Base-by-base conservation (phyloP, 2,797 vertebrate species). In the Trachops cirrhosus region DNA sequence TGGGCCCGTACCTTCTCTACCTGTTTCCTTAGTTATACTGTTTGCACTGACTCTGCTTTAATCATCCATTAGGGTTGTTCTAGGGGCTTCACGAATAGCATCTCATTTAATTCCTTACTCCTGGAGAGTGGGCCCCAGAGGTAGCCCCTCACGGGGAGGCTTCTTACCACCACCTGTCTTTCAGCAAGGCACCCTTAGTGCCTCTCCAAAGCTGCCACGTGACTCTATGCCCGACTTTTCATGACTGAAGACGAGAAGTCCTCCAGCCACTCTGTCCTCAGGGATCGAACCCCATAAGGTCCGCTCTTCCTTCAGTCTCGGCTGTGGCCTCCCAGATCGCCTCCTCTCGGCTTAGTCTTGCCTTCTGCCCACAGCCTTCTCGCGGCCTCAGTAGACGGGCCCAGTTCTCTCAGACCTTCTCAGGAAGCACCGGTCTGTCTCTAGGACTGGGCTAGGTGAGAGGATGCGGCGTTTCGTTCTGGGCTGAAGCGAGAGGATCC, bases 341-440 rank as follows among this genome's bases (percentile, higher is more conserved):
- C 7, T 26, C 15, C 52, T 24, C 34, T 1, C 70, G 67, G 48
- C 44, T 92, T 34, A 21, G 41, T 48, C 83, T 70, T 46, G 59
- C 37, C 26, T 64, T 41, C 41, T 75, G 16, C 39, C 39, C 19
- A n/a, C n/a, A 22, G 34, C 19, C 73, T 90, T 32, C 87, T 86
- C 62, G 22, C 4, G 4, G 10, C 29, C 29, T 34, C 22, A 54
- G 37, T 10, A 5, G 21, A 75, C 18, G n/a, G 39, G 26, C 4
- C n/a, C 12, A 16, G 4, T 62, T 34, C 32, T 6, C 41, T 39
- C 2, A 3, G 39, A 32, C 12, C 48, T 39, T 11, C 32, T 26
- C 1, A 7, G 0, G 3, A 64, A 29, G 14, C 2, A 5, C 46
- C 2, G 6, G 6, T 18, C n/a, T 68, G 41, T 83, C 44, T 73